A percentile compares a stretch with the other conserved stretches of the same genome.
phyloP scores from a whole-genome alignment of 2,113 vertebrate species.

The Odocoileus hemionus region DNA sequence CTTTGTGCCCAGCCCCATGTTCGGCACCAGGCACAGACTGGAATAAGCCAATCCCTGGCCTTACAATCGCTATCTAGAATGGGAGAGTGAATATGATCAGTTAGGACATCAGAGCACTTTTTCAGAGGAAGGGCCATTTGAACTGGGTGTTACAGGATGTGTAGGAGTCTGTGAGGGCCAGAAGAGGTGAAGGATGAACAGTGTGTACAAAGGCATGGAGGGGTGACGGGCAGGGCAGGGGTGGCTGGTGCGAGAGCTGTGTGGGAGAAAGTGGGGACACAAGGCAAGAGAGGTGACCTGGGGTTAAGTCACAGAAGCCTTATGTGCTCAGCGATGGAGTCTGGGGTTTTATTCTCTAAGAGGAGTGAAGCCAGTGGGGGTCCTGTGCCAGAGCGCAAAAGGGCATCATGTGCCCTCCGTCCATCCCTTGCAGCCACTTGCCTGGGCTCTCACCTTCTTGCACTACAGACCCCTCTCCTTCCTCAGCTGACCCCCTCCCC shows the following conservation, averaged over 20 bases:
- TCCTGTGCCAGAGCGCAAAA: neutral
- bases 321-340: neutral
- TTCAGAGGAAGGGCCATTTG: neutral
- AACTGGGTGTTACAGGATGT: neutral
- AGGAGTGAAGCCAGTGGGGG: neutral
- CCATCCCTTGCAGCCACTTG: neutral
- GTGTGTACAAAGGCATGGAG: neutral
- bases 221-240: neutral
- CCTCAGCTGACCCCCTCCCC: neutral
- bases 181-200: neutral
- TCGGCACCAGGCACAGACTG: neutral
- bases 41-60: neutral
- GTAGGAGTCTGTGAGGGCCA: neutral
- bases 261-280: too few species aligned
- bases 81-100: neutral
- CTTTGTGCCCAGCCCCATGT: neutral
- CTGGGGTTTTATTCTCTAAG: neutral
- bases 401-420: rapidly evolving
- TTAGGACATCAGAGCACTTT: neutral
- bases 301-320: neutral
- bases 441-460: neutral
- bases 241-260: too few species aligned
- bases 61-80: neutral
- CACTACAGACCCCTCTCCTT: neutral
- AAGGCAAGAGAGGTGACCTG: neutral